These are phyloP conservation scores for Saguinus midas DNA, from an alignment of 2,113 vertebrate genomes.

Conservation along the genomic window DNA sequence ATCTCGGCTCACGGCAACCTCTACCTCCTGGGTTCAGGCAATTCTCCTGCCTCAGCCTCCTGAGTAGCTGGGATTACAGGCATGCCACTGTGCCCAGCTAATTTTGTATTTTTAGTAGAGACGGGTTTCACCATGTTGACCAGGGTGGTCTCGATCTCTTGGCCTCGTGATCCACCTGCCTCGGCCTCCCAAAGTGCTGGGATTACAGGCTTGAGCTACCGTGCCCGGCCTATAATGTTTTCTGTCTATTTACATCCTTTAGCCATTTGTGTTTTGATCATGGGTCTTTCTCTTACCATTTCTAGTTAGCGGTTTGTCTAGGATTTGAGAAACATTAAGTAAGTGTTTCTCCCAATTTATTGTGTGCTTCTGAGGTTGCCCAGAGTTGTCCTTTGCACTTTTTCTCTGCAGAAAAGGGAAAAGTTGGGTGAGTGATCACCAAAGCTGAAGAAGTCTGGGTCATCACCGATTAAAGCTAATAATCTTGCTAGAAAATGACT, in stretches of 20 bases:
- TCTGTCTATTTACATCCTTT: not conserved
- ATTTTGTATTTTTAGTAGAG: too few relatives aligned
- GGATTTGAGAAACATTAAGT: not conserved
- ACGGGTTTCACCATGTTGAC: too few relatives aligned
- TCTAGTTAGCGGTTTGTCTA: not conserved
- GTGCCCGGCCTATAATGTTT: not conserved
- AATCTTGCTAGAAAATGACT: not conserved
- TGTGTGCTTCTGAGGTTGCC: not conserved
- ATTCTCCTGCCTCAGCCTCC: too few relatives aligned
- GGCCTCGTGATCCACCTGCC: too few relatives aligned
- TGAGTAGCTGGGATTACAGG: too few relatives aligned
- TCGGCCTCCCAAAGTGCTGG: too few relatives aligned
- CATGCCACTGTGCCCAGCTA: too few relatives aligned
- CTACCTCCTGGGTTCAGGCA: too few relatives aligned
- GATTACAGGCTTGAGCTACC: too few relatives aligned
- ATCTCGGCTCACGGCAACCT: too few relatives aligned
- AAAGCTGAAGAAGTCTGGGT: not conserved
- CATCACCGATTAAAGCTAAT: not conserved
- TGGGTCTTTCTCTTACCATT: not conserved
- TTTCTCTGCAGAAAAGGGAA: not conserved
- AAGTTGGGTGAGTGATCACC: not conserved
- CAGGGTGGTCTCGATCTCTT: too few relatives aligned
- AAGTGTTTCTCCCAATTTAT: not conserved
- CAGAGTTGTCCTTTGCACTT: not conserved
- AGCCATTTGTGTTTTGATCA: not conserved